These are phyloP conservation scores for Echeneis naucrates DNA, from an alignment of 2,797 vertebrate genomes.

Conservation along the genomic window DNA sequence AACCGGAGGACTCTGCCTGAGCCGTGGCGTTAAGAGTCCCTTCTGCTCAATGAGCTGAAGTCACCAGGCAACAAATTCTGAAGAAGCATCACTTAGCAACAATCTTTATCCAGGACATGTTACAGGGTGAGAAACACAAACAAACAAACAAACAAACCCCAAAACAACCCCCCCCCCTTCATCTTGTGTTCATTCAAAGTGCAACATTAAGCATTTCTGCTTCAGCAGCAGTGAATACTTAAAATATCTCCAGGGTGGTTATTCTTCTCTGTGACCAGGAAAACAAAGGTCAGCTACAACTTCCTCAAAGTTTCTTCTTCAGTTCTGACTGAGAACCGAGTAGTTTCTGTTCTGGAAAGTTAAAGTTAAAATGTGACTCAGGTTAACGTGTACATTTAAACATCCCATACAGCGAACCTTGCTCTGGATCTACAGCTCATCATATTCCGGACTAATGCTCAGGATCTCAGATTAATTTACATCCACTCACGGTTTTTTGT, in stretches of 20 bases:
- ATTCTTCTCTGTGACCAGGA: background rate
- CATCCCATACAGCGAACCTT: no score
- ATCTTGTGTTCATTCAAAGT: background rate
- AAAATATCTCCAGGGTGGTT: background rate
- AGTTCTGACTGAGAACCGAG: background rate
- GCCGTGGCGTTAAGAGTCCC: background rate
- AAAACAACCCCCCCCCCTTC: no score
- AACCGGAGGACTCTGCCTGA: background rate
- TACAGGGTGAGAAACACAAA: no score
- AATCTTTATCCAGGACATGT: constrained; percentile 12
- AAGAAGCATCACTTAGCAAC: constrained; percentile 20
- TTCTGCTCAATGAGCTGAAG: constrained; percentile 10
- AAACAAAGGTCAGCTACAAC: background rate
- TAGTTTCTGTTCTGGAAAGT: background rate
- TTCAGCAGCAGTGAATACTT: background rate
- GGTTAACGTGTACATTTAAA: no score
- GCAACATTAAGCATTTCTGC: no score
- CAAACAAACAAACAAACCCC: no score
- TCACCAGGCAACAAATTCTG: constrained; percentile 39
- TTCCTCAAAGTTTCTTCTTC: background rate
- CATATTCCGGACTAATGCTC: background rate
- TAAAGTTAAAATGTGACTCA: no score
- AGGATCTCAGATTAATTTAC: background rate
- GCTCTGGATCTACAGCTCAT: background rate
- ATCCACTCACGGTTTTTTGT: background rate